Conservation (phyloP, 2,797 vertebrate genomes). For the Spatula versicolor region DNA sequence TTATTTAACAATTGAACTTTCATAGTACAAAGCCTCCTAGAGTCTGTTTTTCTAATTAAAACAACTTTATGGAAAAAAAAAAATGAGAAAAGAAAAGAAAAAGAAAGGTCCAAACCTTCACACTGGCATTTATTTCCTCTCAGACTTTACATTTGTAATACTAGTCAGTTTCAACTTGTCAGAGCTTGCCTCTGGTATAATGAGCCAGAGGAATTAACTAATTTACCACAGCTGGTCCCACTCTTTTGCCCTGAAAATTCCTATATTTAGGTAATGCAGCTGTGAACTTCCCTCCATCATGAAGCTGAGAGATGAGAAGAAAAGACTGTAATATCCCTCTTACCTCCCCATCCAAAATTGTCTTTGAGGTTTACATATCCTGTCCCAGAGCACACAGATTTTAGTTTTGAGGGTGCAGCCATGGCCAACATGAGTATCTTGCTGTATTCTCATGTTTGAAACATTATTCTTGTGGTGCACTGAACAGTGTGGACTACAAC, state of each 20-base stretch:
- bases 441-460: not conserved
- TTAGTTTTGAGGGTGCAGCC: not conserved
- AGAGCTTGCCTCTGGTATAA: slow-evolving; percentile 8
- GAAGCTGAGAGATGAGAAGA: not conserved
- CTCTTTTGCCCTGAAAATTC: slow-evolving; percentile 4
- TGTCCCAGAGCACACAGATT: not conserved
- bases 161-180: slow-evolving; percentile 14
- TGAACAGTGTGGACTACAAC: not conserved
- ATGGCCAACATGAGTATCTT: not conserved
- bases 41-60: slow-evolving; percentile 62
- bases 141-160: slow-evolving; percentile 8
- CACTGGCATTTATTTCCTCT: slow-evolving; percentile 13
- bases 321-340: not conserved
- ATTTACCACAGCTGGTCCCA: slow-evolving; percentile 21
- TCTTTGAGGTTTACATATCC: not conserved
- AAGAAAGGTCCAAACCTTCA: not conserved
- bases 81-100: no score
- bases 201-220: slow-evolving; percentile 38
- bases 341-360: not conserved
- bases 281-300: not conserved
- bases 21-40: not conserved
- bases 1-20: slow-evolving; percentile 23
- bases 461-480: accelerated
- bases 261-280: not conserved
- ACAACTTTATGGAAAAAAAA: not conserved